phyloP scores from a whole-genome alignment of 2,888 invertebrate species.

The Tinea semifulvella region DNA sequence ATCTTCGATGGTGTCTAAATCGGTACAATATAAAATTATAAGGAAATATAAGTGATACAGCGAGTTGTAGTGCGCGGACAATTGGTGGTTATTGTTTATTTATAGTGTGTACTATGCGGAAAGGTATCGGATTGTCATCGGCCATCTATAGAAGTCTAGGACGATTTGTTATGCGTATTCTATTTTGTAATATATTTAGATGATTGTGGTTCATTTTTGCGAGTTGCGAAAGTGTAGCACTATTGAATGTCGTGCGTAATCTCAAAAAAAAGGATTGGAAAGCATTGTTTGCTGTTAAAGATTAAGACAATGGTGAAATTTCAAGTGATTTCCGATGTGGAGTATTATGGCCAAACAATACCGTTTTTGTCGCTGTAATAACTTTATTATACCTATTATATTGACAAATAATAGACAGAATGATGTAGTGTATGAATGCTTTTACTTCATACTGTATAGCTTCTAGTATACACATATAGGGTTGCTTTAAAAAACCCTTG shows the following conservation, averaged over 20 bases:
- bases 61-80: neutral
- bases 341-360: neutral
- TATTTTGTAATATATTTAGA: constrained; percentile 24
- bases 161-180: constrained; percentile 6
- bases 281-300: constrained; percentile 39
- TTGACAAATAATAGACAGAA: too few relatives aligned
- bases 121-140: constrained; percentile 57
- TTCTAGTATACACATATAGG: too few relatives aligned
- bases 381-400: neutral
- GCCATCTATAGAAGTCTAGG: constrained; percentile 21
- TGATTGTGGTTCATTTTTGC: constrained; percentile 40
- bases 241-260: constrained; percentile 54
- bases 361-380: neutral
- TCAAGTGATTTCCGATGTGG: constrained; percentile 12
- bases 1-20: constrained; percentile 48
- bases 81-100: constrained; percentile 45
- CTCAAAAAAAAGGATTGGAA: constrained; percentile 54
- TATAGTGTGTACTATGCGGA: constrained; percentile 44
- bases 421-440: too few relatives aligned
- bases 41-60: constrained; percentile 26
- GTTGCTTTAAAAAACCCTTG: too few relatives aligned
- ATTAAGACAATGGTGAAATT: constrained; percentile 48
- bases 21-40: constrained; percentile 43
- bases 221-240: constrained; percentile 50
- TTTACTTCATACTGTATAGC: too few relatives aligned